Evolutionary conservation across 2,113 vertebrate species (phyloP).

Genomic region (Odocoileus hemionus): DNA sequence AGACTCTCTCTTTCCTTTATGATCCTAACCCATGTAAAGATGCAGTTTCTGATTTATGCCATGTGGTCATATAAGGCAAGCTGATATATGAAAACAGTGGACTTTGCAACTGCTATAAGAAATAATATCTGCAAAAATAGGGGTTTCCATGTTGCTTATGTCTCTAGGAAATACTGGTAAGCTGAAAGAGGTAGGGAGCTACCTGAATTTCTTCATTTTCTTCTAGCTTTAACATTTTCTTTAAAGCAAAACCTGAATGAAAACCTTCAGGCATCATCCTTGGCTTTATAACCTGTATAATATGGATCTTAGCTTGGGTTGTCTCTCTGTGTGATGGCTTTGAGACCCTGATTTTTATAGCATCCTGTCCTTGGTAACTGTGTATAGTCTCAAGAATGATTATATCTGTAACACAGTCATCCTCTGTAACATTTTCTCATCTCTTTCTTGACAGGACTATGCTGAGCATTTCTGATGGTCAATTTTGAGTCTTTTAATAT

Average conservation of each 20-base stretch:
- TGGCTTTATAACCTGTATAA: neutral
- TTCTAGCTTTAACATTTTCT: neutral
- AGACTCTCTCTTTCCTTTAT: neutral
- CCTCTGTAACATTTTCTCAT: neutral
- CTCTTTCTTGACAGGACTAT: neutral
- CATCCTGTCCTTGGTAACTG: neutral
- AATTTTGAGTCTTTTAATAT: neutral
- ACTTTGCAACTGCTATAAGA: neutral
- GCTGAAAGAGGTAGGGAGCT: neutral
- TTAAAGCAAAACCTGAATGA: neutral
- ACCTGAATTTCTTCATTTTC: neutral
- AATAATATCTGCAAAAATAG: neutral
- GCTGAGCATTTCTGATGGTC: neutral
- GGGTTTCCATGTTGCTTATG: accelerated
- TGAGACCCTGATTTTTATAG: neutral
- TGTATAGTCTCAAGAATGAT: neutral
- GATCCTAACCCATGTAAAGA: neutral
- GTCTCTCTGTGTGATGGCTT: neutral
- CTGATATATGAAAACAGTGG: neutral
- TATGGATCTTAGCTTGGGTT: neutral
- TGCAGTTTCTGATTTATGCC: neutral
- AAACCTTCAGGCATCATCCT: neutral
- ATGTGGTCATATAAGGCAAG: neutral
- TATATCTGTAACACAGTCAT: neutral
- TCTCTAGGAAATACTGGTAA: neutral